Percentiles rank a stretch among this genome's conserved stretches.
Conservation (phyloP, 2,797 vertebrate species). For the Fundulus diaphanus region DNA sequence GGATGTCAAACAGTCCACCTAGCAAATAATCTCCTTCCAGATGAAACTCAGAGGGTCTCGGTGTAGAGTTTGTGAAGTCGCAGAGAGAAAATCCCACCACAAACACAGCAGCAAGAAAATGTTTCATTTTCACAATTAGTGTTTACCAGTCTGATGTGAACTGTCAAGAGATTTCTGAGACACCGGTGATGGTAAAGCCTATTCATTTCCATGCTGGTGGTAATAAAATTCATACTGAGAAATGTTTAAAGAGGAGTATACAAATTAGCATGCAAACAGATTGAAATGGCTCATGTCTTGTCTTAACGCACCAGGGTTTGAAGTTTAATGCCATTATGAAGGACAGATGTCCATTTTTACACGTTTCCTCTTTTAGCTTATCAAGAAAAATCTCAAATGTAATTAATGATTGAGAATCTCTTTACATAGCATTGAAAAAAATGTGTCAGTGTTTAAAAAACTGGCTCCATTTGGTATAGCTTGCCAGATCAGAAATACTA, state of each 20-base stretch:
- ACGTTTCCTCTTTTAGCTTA: neutral
- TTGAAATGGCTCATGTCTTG: neutral
- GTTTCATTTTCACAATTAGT: constrained; percentile 44
- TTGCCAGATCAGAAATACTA: neutral
- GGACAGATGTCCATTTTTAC: neutral
- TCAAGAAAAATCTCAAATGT: neutral
- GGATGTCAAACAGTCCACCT: constrained; percentile 78
- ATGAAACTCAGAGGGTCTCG: constrained; percentile 61
- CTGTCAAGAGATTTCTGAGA: neutral
- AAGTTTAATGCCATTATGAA: neutral
- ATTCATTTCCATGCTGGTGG: constrained; percentile 17
- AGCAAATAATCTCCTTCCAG: constrained; percentile 75
- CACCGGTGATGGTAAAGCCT: neutral
- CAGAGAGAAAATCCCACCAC: constrained; percentile 36
- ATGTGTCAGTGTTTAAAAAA: neutral
- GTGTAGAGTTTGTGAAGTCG: constrained; percentile 7
- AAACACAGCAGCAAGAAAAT: constrained; percentile 29
- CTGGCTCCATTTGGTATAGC: neutral
- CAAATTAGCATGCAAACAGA: constrained; percentile 54
- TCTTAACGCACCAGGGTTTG: neutral
- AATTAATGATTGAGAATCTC: neutral
- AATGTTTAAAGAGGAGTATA: constrained; percentile 34
- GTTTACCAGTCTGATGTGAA: constrained; percentile 12
- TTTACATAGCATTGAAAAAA: neutral
- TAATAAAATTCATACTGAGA: constrained; percentile 16